Conservation (phyloP, 2,797 vertebrate genomes). For the Hoplostethus atlanticus region DNA sequence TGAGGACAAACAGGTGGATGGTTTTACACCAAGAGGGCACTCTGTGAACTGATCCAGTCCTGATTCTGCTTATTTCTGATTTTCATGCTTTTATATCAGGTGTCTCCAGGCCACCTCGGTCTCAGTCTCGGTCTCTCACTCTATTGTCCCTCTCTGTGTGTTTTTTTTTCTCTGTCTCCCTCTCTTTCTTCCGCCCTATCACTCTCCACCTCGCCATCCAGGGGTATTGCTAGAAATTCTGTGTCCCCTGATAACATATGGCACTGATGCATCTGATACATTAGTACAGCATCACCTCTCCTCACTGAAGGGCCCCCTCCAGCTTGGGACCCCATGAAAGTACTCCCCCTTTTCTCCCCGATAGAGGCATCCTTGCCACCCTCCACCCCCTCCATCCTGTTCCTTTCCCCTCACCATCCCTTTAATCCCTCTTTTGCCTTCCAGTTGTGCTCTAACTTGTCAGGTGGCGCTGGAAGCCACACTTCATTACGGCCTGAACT, state of each 20-base stretch:
- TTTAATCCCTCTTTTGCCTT: constrained; percentile 52
- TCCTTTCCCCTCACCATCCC: constrained; percentile 26
- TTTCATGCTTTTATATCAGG: constrained; percentile 19
- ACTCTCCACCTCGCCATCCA: background rate
- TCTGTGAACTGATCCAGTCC: background rate
- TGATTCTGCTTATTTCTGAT: no score
- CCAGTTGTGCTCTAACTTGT: constrained; percentile 70
- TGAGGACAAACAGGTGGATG: background rate
- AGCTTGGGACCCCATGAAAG: constrained; percentile 3
- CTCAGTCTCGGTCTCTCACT: background rate
- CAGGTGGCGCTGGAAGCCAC: constrained; percentile 69
- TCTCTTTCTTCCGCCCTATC: background rate
- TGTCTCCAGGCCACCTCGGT: constrained; percentile 26
- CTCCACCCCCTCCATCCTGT: background rate
- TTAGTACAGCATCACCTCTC: background rate
- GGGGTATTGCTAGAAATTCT: no score
- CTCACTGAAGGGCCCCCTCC: background rate
- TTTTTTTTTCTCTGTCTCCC: background rate
- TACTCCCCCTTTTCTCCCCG: background rate
- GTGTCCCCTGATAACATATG: no score
- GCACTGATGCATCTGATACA: no score
- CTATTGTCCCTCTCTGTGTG: background rate
- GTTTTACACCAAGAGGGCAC: no score
- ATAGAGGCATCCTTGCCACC: constrained; percentile 38
- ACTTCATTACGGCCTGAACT: constrained; percentile 73